Percentiles rank a stretch among this genome's conserved stretches.
phyloP scores from a whole-genome alignment of 2,113 vertebrate genomes.

The Thermophis baileyi region DNA sequence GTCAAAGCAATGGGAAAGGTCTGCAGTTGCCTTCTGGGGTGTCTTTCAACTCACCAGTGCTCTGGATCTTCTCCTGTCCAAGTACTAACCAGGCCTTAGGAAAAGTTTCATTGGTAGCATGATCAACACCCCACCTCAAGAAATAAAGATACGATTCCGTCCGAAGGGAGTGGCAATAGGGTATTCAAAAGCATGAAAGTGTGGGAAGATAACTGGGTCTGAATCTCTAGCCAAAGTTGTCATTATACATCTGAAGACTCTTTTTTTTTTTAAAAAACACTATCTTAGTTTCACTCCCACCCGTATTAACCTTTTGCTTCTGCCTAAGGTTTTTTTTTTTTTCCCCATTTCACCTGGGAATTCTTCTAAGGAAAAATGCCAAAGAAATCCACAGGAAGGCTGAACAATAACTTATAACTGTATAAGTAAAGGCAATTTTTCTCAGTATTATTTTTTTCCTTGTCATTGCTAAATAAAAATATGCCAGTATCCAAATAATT shows the following conservation, averaged over 20 bases:
- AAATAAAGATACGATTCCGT: neutral
- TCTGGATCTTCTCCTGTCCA: neutral
- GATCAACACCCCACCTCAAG: neutral
- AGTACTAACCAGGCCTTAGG: neutral
- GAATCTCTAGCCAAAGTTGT: neutral
- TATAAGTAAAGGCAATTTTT: neutral
- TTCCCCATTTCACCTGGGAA: neutral
- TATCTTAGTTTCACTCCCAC: neutral
- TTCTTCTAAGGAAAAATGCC: neutral
- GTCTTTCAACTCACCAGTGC: neutral
- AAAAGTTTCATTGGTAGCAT: neutral
- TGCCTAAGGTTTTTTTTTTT: neutral
- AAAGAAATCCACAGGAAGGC: neutral
- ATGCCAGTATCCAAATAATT: neutral
- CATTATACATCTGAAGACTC: neutral
- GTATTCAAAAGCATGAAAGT: neutral
- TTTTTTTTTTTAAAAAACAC: too few species aligned
- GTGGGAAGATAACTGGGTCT: neutral
- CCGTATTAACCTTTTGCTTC: neutral
- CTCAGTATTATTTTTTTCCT: neutral
- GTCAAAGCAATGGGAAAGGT: neutral
- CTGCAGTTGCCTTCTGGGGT: neutral
- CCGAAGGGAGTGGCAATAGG: neutral
- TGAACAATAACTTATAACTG: neutral
- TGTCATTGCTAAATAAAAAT: neutral